Conservation (phyloP, 2,888 invertebrate genomes). For the Trachelus troglodyta region DNA sequence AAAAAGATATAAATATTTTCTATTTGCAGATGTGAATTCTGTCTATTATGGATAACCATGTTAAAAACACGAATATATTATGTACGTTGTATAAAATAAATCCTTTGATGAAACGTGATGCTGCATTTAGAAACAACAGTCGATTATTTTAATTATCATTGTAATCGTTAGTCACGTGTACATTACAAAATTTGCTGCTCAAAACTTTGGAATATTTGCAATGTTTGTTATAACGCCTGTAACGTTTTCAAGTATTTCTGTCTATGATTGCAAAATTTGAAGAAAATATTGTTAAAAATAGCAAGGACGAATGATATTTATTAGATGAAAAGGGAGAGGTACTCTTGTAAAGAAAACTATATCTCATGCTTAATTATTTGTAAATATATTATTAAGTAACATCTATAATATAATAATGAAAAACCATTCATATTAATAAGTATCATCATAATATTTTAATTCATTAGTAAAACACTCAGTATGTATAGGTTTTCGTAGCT, state of each 20-base stretch:
- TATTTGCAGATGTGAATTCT: slow-evolving; percentile 17
- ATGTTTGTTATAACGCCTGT: neutral
- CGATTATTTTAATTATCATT: neutral
- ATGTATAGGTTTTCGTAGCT: slow-evolving; percentile 51
- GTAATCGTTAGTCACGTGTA: neutral
- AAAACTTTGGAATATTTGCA: neutral
- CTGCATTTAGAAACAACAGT: neutral
- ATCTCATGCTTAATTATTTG: slow-evolving; percentile 55
- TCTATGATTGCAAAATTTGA: neutral
- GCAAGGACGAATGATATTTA: neutral
- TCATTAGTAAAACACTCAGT: slow-evolving; percentile 57
- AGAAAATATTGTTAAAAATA: neutral
- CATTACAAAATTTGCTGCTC: neutral
- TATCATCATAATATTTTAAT: slow-evolving; percentile 56
- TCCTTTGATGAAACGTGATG: slow-evolving; percentile 10
- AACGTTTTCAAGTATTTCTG: neutral
- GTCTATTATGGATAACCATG: slow-evolving; percentile 10
- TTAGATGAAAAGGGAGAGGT: neutral
- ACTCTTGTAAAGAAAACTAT: slow-evolving; percentile 37
- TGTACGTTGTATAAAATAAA: slow-evolving; percentile 30
- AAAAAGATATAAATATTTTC: slow-evolving; percentile 28
- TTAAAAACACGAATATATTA: slow-evolving; percentile 21
- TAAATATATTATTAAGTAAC: slow-evolving; percentile 63
- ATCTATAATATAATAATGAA: slow-evolving; percentile 63
- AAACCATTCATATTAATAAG: slow-evolving; percentile 60